Evolutionary conservation across 2,797 vertebrate genomes (phyloP).

Genomic region (Spinus pinus): DNA sequence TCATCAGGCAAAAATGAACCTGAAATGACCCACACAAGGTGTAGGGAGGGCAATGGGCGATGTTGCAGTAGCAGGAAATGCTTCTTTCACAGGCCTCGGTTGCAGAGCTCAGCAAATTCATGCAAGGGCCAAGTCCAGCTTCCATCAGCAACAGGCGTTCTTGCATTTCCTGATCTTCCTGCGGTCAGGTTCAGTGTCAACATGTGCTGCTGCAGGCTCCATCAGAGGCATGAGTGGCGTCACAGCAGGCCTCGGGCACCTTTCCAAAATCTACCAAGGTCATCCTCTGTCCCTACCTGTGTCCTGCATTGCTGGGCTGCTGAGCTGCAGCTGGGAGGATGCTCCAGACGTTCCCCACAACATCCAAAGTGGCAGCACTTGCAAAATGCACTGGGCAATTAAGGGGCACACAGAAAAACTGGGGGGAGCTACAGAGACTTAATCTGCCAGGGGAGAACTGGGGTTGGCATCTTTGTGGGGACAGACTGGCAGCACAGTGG

Average conservation of each 20-base stretch:
- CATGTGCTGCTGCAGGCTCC: background rate
- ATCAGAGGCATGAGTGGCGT: accelerated
- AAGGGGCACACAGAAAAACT: background rate
- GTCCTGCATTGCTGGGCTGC: background rate
- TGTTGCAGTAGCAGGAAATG: background rate
- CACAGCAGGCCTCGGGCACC: background rate
- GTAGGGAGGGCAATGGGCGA: background rate
- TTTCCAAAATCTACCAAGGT: background rate
- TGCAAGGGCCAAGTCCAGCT: background rate
- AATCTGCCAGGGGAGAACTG: background rate
- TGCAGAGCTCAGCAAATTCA: background rate
- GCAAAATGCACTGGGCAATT: accelerated
- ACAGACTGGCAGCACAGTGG: background rate
- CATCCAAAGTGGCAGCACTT: accelerated
- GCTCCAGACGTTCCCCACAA: accelerated
- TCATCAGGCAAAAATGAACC: background rate
- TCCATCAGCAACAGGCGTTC: background rate
- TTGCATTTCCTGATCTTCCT: background rate
- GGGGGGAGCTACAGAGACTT: background rate
- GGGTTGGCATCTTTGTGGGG: background rate
- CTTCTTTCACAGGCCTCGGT: accelerated
- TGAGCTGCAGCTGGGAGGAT: accelerated
- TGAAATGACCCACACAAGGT: background rate
- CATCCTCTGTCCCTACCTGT: background rate
- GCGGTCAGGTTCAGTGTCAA: background rate